Conservation (phyloP, 2,888 invertebrate species). For the Stramonita haemastoma region DNA sequence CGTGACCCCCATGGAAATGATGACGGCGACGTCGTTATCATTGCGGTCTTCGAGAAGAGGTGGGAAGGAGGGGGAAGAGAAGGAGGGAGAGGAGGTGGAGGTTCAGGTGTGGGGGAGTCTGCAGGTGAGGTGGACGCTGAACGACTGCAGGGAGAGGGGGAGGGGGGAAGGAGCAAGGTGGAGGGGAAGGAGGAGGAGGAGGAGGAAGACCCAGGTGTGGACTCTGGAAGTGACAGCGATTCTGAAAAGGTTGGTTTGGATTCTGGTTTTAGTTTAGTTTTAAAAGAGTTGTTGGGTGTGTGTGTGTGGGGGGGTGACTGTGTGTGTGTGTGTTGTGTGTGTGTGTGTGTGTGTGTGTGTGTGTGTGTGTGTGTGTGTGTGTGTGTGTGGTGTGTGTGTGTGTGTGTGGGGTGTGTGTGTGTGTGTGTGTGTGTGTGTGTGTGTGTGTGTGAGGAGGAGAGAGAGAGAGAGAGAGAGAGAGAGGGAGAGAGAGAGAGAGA, state of each 20-base stretch:
- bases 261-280: too few species aligned
- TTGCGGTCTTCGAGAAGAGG: background rate
- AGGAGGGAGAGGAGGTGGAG: background rate
- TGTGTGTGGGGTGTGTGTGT: too few species aligned
- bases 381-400: too few species aligned
- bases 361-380: background rate
- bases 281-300: background rate
- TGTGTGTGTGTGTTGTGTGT: background rate
- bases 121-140: conserved; percentile 49
- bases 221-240: conserved; percentile 55
- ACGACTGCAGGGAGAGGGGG: conserved; percentile 22
- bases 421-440: too few species aligned
- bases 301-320: background rate
- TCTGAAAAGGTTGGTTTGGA: conserved; percentile 56
- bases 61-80: background rate
- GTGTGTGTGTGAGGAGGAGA: too few species aligned
- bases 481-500: too few species aligned
- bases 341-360: background rate
- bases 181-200: conserved; percentile 48
- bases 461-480: too few species aligned
- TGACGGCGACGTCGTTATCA: background rate
- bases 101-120: background rate
- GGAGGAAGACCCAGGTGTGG: conserved; percentile 50
- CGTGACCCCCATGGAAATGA: background rate
- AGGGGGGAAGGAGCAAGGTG: conserved; percentile 37